Base-by-base conservation (phyloP, 2,888 invertebrate genomes). In the Unio pictorum region DNA sequence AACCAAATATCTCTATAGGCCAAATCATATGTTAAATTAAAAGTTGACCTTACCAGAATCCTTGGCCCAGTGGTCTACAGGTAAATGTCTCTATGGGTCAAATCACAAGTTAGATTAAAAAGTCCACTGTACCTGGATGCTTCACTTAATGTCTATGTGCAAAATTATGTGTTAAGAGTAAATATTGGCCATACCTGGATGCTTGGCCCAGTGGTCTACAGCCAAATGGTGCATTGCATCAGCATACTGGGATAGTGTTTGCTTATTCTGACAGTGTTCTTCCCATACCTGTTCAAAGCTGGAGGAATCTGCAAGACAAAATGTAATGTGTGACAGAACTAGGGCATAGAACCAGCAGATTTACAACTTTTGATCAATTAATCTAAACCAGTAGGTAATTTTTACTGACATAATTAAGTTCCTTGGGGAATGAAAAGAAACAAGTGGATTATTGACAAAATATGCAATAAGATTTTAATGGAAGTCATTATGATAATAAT, bases 221-320 rank as follows among this genome's bases (percentile, higher is more conserved):
- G 89, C 89, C 64, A 89, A 75, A 20, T 82, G 81, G 59, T 87
- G 85, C 89, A 89, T 89, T 56, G 88, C 88, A 67, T 84, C 81
- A 6, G 89, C 88, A 81, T 89, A 89, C 57, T 82, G 73, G 20
- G 74, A 68, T 56, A 89, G 76, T 3, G 80, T 67, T 7, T 73
- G 67, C 45, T 78, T 73, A 69, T 89, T 82, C 66, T 81, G 67
- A 62, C 83, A 83, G 68, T 89, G 89, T 20, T 87, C 81, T 7
- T 77, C 56, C 89, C 89, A 89, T 15, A 87, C 79, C 57, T 80
- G 64, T 15, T 84, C 82, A 65, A 79, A 75, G 66, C 84, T 81
- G 17, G 78, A 82, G 20, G 69, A 71, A 74, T 75, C 87, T 86
- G 73, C 17, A 72, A 72, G 69, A n/a, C 58, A 64, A 63, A 66